Evolutionary conservation across 2,113 vertebrate genomes (phyloP).

Genomic region (Rana temporaria): DNA sequence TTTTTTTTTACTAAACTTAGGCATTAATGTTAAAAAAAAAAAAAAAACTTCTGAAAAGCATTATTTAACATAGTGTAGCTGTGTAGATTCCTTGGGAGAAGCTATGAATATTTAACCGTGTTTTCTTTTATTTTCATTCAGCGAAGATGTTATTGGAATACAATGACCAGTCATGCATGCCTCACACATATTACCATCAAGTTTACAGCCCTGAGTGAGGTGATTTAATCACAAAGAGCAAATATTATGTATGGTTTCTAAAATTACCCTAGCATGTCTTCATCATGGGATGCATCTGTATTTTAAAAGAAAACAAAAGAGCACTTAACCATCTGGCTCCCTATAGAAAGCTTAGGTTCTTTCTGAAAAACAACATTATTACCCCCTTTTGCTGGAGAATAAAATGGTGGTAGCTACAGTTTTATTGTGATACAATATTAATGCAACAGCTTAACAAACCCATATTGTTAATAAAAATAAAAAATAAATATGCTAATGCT

Average conservation of each 20-base stretch:
- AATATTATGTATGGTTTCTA: background rate
- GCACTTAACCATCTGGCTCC: too few relatives aligned
- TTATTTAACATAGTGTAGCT: background rate
- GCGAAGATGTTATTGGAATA: background rate
- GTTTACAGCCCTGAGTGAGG: conserved; percentile 5
- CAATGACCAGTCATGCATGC: conserved; percentile 14
- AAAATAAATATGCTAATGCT: too few relatives aligned
- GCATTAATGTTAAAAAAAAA: too few relatives aligned
- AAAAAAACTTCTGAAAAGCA: background rate
- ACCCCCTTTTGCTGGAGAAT: too few relatives aligned
- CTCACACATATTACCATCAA: conserved; percentile 28
- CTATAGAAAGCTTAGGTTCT: too few relatives aligned
- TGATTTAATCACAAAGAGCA: conserved; percentile 10
- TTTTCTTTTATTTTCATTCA: conserved; percentile 3
- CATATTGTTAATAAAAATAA: too few relatives aligned
- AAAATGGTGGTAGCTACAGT: too few relatives aligned
- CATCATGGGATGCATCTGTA: background rate
- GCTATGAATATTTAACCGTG: conserved; percentile 10
- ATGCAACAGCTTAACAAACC: too few relatives aligned
- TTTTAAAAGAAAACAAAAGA: too few relatives aligned
- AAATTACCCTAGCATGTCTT: background rate
- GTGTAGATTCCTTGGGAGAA: background rate
- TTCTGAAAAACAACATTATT: too few relatives aligned
- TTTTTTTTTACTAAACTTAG: too few relatives aligned
- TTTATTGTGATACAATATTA: too few relatives aligned